Base-by-base conservation (phyloP, 35 echinoderm and acorn worm species). In the Chiridota heheva region DNA sequence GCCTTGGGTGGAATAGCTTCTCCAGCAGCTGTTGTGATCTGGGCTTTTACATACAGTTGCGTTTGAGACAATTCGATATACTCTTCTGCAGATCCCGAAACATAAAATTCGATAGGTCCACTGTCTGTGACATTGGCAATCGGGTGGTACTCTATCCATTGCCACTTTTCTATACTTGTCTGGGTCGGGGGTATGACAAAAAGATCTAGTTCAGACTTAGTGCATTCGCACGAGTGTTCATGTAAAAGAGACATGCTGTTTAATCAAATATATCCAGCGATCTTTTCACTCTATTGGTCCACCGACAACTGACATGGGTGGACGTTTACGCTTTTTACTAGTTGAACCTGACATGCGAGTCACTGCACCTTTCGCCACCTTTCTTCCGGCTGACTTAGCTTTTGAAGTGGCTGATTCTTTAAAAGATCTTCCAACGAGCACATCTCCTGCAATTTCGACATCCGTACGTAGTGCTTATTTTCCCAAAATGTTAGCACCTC, bases 171-270 rank as follows among this genome's bases (percentile, higher is more conserved):
- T 22, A 88, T 80, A 88, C 86, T 88, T 0, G 78, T 90, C 38
- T 88, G 76, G 4, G 86, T 82, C 65, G 65, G 42, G 86, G 34
- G 77, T 20, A 58, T 36, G 20, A 47, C 34, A 72, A 88, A 81
- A 34, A 88, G 39, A 80, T 88, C 86, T 16, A 80, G 48, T 45
- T 88, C 86, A 31, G 86, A 88, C 24, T 88, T 68, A 36, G 64
- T 68, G 64, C 64, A 68, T 68, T 68, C 64, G 64, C 64, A 37
- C 28, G 64, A 68, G 64, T 30, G 31, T 68, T 68, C 64, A 37
- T 68, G 64, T 68, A 68, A 68, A 7, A 68, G 30, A 68, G n/a
- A 68, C 64, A 68, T 68, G 64, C 34, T 68, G 64, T 2, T 36
- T 68, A 68, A 68, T 68, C 64, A 38, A 68, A 68, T 36, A 68